Conservation (phyloP, 2,113 vertebrate species). For the Otus sunia region DNA sequence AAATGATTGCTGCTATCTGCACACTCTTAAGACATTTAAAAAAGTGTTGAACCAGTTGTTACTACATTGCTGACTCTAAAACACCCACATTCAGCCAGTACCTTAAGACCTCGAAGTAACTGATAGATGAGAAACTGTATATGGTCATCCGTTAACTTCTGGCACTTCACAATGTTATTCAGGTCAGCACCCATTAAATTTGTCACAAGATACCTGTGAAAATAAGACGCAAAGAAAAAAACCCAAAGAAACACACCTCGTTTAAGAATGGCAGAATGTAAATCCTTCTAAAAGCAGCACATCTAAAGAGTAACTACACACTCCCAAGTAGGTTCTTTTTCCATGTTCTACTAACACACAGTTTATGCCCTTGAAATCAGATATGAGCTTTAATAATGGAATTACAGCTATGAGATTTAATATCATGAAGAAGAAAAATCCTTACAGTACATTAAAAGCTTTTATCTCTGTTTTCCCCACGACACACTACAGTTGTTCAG, state of each 20-base stretch:
- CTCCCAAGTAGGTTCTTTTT: background rate
- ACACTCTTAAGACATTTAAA: background rate
- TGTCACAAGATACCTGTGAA: conserved; percentile 91
- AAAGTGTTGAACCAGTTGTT: background rate
- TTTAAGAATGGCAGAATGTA: background rate
- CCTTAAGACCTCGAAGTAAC: conserved; percentile 95
- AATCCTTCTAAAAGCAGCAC: background rate
- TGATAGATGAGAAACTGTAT: conserved; percentile 98
- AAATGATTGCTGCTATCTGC: background rate
- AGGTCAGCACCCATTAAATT: conserved; percentile 98
- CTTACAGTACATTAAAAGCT: background rate
- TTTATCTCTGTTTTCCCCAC: background rate
- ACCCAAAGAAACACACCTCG: background rate
- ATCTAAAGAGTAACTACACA: background rate
- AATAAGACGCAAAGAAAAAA: background rate
- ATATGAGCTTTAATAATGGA: background rate
- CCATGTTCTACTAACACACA: background rate
- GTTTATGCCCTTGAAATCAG: background rate
- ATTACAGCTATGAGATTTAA: background rate
- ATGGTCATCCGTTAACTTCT: conserved; percentile 93
- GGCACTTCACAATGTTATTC: conserved; percentile 97
- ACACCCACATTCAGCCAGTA: conserved; percentile 34
- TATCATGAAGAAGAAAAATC: background rate
- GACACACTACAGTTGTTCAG: background rate
- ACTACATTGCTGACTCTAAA: background rate